Evolutionary conservation across 2,888 invertebrate genomes (phyloP).

Genomic region (Netelia virgata): DNA sequence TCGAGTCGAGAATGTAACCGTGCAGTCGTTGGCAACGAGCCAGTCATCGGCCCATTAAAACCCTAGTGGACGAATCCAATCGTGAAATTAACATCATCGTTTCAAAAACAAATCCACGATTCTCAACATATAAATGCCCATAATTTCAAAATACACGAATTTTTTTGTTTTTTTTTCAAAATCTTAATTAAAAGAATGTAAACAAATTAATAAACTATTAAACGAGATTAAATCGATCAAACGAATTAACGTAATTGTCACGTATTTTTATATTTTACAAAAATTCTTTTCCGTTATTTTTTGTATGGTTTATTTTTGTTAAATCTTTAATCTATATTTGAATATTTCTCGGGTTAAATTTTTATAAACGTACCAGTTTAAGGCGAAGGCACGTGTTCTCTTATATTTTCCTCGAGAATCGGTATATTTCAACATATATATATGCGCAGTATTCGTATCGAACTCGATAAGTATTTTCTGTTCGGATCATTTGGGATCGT

Average conservation of each 20-base stretch:
- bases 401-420: background rate
- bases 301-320: background rate
- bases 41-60: conserved; percentile 52
- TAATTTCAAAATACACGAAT: too few species aligned
- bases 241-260: too few species aligned
- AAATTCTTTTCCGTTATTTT: too few species aligned
- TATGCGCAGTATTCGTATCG: conserved; percentile 44
- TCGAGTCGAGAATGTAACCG: conserved; percentile 11
- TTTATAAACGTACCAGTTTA: conserved; percentile 25
- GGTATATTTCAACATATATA: conserved; percentile 4
- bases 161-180: too few species aligned
- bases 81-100: background rate
- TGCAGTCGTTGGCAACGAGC: conserved; percentile 25
- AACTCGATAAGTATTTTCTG: conserved; percentile 57
- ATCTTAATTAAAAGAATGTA: too few species aligned
- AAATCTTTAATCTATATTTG: background rate
- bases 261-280: too few species aligned
- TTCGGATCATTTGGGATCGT: conserved; percentile 53
- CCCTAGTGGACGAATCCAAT: background rate
- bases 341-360: conserved; percentile 13
- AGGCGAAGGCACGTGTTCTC: conserved; percentile 7
- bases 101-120: background rate
- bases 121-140: background rate
- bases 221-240: too few species aligned
- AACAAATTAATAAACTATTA: too few species aligned